phyloP scores from a whole-genome alignment of 53 echinoderm and acorn worm genomes.

The Echinarachnius parma region DNA sequence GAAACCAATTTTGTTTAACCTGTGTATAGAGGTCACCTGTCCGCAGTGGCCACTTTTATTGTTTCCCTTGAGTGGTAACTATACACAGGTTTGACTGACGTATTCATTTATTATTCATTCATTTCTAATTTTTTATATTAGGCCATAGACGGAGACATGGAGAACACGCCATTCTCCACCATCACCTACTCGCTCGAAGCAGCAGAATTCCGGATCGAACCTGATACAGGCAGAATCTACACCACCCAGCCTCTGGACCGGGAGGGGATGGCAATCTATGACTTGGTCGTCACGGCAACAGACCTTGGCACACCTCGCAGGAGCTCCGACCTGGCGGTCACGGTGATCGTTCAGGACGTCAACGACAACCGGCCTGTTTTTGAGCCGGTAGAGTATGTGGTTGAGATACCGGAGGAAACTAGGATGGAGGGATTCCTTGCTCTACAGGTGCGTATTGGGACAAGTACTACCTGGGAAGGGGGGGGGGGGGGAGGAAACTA shows the following conservation, averaged over 20 bases:
- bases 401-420: conserved; percentile 45
- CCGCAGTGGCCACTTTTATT: too few species aligned
- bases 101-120: too few species aligned
- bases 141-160: conserved; percentile 68
- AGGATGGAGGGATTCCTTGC: conserved; percentile 33
- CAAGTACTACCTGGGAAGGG: too few species aligned
- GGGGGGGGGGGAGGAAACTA: conserved; percentile 48
- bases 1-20: too few species aligned
- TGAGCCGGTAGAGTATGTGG: conserved; percentile 37
- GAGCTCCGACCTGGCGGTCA: conserved; percentile 37
- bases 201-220: conserved; percentile 46
- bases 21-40: too few species aligned
- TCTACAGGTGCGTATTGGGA: conserved; percentile 33
- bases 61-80: too few species aligned
- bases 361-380: conserved; percentile 75
- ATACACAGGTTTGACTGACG: too few species aligned
- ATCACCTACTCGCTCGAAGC: conserved; percentile 55
- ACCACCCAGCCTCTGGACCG: conserved; percentile 61
- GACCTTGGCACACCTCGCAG: conserved; percentile 47
- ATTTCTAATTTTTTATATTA: too few species aligned
- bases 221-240: conserved; percentile 52
- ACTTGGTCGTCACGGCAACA: conserved; percentile 44
- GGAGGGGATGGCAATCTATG: conserved; percentile 50
- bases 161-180: conserved; percentile 43
- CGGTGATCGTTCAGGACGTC: conserved; percentile 58